Conservation (phyloP, 2,113 vertebrate species). For the Cheirogaleus medius region DNA sequence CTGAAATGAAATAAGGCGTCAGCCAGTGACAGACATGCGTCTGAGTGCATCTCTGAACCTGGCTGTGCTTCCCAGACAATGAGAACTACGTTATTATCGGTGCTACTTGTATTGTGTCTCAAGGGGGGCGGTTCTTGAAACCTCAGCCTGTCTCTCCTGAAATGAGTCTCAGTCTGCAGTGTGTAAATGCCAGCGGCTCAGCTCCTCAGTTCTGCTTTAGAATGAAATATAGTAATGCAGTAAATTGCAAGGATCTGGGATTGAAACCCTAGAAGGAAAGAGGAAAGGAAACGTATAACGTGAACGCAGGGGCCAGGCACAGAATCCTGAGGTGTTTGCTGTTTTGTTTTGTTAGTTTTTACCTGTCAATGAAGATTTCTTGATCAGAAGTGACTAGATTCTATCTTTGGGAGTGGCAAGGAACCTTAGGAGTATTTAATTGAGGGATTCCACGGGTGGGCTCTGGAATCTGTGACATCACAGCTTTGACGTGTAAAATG, state of each 20-base stretch:
- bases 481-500: neutral
- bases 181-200: neutral
- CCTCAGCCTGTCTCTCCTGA: neutral
- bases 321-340: neutral
- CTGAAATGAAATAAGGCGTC: neutral
- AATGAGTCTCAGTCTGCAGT: neutral
- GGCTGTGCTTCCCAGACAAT: neutral
- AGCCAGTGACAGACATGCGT: too few relatives aligned
- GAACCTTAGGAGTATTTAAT: neutral
- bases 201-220: neutral
- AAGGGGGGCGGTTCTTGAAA: neutral
- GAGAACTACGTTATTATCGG: neutral
- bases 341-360: neutral
- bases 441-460: neutral
- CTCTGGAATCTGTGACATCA: neutral
- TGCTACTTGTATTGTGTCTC: neutral
- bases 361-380: neutral
- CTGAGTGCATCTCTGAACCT: neutral
- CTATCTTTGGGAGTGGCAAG: neutral
- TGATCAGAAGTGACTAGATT: neutral
- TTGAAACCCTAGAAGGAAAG: neutral
- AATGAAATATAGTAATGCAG: neutral
- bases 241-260: neutral
- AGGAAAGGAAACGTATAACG: too few relatives aligned
- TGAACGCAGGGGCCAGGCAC: neutral